Evolutionary conservation across 2,113 vertebrate species (phyloP).

Genomic region (Silurus glanis): DNA sequence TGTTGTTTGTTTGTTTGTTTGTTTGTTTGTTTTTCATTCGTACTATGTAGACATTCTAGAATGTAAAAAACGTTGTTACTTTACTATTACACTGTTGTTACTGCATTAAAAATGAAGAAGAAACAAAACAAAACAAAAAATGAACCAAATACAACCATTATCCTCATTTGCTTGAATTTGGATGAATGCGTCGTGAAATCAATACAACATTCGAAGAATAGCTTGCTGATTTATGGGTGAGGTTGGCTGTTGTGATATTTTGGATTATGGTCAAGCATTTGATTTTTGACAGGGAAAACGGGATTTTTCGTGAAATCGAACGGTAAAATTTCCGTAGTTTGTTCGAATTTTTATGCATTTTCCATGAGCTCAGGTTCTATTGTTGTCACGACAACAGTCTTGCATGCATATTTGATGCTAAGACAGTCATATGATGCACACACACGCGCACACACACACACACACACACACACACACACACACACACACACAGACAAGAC

Average conservation of each 20-base stretch:
- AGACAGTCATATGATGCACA: neutral
- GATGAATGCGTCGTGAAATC: neutral
- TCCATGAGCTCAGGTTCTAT: slow-evolving; percentile 2
- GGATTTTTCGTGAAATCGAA: neutral
- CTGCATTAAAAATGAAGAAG: no score
- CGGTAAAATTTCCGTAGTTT: neutral
- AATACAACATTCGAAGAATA: neutral
- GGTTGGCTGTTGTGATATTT: neutral
- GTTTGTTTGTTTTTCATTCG: no score
- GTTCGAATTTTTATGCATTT: slow-evolving; percentile 10
- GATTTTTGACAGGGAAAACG: no score
- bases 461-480: neutral
- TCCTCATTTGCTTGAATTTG: neutral
- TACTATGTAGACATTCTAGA: no score
- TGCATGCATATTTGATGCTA: neutral
- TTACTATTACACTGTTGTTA: no score
- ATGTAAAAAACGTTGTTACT: no score
- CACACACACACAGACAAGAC: neutral
- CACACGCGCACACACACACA: neutral
- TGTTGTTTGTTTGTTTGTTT: no score
- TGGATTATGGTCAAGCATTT: no score
- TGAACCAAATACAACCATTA: neutral
- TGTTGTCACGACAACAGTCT: slow-evolving; percentile 10
- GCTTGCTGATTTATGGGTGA: neutral
- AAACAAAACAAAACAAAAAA: neutral